Percentiles rank a stretch among this genome's conserved stretches.
phyloP scores from a whole-genome alignment of 2,113 vertebrate genomes.

The Pteruthius melanotis region DNA sequence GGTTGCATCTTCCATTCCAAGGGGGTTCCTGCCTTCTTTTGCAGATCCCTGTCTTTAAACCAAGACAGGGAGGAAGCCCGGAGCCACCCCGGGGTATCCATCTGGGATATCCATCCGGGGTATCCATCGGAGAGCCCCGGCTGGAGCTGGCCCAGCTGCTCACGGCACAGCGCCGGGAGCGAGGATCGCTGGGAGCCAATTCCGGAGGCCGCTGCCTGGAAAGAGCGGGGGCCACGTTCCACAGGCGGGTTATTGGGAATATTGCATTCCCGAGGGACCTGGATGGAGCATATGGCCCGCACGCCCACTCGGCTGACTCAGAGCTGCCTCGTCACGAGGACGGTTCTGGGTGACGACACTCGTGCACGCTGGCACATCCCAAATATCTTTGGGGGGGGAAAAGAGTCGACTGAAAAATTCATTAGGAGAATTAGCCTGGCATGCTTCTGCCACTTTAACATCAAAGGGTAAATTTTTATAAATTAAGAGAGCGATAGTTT shows the following conservation, averaged over 20 bases:
- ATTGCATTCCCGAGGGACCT: background rate
- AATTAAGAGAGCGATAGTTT: background rate
- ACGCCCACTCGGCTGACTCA: conserved; percentile 1
- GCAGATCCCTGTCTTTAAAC: too few species aligned
- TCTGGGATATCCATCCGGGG: too few species aligned
- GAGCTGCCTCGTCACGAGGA: background rate
- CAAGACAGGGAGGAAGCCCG: accelerated
- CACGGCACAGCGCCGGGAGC: background rate
- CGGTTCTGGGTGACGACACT: background rate
- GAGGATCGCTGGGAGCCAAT: background rate
- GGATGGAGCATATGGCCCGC: background rate
- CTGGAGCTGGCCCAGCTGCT: background rate
- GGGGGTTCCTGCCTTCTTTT: too few species aligned
- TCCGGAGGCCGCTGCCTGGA: background rate
- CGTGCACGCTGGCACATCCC: background rate
- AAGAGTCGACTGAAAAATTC: background rate
- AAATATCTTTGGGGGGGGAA: background rate
- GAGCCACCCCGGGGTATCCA: accelerated
- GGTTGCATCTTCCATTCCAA: too few species aligned
- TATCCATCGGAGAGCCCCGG: accelerated
- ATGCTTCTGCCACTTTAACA: background rate
- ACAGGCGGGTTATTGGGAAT: background rate
- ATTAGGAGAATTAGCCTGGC: too few species aligned
- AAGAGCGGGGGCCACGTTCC: background rate
- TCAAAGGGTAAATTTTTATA: background rate